Conservation (phyloP, 2,113 vertebrate genomes). For the Ammodytes marinus region DNA sequence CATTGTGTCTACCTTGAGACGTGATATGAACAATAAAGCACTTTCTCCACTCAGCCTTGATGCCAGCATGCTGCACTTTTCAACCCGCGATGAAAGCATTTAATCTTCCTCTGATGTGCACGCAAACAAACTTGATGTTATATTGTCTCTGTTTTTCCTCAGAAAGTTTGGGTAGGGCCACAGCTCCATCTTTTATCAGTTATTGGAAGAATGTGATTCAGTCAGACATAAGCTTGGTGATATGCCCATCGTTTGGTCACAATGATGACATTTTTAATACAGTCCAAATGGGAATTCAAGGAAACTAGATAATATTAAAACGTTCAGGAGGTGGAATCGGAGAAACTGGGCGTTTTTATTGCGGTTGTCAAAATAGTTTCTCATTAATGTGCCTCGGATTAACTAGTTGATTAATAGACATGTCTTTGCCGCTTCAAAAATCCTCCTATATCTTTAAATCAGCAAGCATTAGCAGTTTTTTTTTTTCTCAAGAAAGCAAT, state of each 20-base stretch:
- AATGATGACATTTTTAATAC: background rate
- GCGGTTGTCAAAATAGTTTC: background rate
- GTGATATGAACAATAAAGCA: conserved; percentile 15
- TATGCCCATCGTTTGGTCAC: too few relatives aligned
- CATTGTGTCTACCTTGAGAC: conserved; percentile 6
- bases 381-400: background rate
- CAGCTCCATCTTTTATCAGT: background rate
- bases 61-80: conserved; percentile 16
- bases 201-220: background rate
- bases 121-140: background rate
- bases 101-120: background rate
- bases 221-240: background rate
- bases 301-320: background rate
- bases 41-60: conserved; percentile 8
- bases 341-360: background rate
- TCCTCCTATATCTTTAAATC: background rate
- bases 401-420: background rate
- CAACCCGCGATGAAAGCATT: background rate
- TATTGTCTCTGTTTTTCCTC: background rate
- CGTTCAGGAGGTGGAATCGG: background rate
- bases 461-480: background rate
- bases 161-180: background rate
- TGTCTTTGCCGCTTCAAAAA: background rate
- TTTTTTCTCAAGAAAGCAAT: too few relatives aligned
- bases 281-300: background rate